Conservation (phyloP, 1,140 invertebrate genomes). For the Philotrypesis tridentata region DNA sequence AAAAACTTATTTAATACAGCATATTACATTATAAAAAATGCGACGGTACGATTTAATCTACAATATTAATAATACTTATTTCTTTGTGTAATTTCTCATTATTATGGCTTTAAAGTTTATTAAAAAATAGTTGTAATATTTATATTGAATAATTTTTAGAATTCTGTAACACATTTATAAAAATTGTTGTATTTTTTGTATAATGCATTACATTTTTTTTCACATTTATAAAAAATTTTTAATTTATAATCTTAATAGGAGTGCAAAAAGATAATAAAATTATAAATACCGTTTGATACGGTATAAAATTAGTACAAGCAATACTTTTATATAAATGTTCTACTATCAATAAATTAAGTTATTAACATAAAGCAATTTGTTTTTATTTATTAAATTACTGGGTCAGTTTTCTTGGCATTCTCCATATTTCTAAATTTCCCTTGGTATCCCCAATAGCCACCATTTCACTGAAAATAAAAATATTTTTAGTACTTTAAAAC, state of each 20-base stretch:
- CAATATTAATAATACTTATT: no score
- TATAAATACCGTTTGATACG: neutral
- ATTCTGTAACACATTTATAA: no score
- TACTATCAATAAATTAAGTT: neutral
- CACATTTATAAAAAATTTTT: neutral
- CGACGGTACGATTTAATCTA: no score
- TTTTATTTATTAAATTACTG: constrained; percentile 49
- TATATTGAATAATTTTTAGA: no score
- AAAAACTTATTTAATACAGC: no score
- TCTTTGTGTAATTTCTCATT: no score
- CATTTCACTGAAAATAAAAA: constrained; percentile 11
- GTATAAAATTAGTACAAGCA: neutral
- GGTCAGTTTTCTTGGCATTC: constrained; percentile 57
- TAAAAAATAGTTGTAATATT: no score
- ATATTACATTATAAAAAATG: no score
- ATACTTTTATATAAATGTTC: no score
- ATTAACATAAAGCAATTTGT: neutral
- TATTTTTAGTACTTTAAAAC: neutral
- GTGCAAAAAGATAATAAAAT: neutral
- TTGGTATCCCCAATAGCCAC: constrained; percentile 58
- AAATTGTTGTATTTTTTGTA: neutral
- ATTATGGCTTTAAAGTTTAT: no score
- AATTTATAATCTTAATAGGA: neutral
- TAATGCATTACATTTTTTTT: neutral
- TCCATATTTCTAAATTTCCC: constrained; percentile 68